Conservation (phyloP, 1,140 invertebrate genomes). For the Telenomus remus region DNA sequence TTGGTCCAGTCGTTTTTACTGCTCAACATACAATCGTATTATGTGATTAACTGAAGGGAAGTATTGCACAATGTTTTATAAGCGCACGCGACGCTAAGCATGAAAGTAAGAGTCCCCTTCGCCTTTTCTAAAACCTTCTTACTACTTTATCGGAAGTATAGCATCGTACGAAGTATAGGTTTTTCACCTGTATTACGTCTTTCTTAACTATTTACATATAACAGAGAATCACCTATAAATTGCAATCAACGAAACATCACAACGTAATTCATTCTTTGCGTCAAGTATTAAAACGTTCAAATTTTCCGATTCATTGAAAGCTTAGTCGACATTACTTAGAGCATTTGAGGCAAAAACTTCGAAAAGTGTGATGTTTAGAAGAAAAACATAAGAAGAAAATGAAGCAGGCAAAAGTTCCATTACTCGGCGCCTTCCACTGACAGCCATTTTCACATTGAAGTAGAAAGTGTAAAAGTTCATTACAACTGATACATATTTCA, state of each 20-base stretch:
- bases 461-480: too few relatives aligned
- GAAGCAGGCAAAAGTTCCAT: too few relatives aligned
- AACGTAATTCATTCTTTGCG: too few relatives aligned
- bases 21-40: slow-evolving; percentile 40
- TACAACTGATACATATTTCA: too few relatives aligned
- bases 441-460: too few relatives aligned
- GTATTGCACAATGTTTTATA: slow-evolving; percentile 56
- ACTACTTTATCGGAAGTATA: slow-evolving; percentile 46
- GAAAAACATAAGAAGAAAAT: too few relatives aligned
- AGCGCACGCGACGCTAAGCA: slow-evolving; percentile 58
- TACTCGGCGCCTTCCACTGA: too few relatives aligned
- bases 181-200: slow-evolving; percentile 16
- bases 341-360: too few relatives aligned
- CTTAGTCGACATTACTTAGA: too few relatives aligned
- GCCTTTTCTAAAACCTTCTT: slow-evolving; percentile 23
- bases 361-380: too few relatives aligned
- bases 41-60: slow-evolving; percentile 48
- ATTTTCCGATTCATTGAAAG: too few relatives aligned
- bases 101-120: slow-evolving; percentile 58
- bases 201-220: slow-evolving; percentile 19
- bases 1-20: slow-evolving; percentile 18
- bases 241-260: slow-evolving; percentile 4
- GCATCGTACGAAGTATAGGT: slow-evolving; percentile 17
- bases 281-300: too few relatives aligned
- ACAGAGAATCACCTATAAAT: slow-evolving; percentile 9